Evolutionary conservation across 2,113 vertebrate species (phyloP), one percentile per base, ranked within the genome.

Genomic region (Montifringilla adamsi): DNA sequence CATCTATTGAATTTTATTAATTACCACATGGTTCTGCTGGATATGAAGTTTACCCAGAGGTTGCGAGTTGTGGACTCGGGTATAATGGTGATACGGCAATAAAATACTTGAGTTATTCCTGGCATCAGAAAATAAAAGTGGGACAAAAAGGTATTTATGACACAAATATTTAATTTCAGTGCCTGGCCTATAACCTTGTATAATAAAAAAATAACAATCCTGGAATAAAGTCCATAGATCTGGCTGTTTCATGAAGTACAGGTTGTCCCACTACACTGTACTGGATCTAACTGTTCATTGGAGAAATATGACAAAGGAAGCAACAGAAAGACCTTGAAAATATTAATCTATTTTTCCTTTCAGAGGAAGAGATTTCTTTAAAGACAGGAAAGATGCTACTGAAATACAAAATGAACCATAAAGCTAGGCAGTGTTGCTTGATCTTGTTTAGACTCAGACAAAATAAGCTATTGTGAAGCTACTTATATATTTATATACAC

Each of bases 131-230:
- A 91, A 89, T 33, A 64, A 87, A 91, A 79, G 33, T 27, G 43
- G 50, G 33, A 43, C 35, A 59, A 82, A 80, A 80, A 76, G 23
- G 7, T 58, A 66, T 62, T 58, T 35, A 88, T 66, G 49, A 53
- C 46, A 87, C 59, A 87, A 96, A 93, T 83, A 87, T 53, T 78
- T 94, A 55, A 75, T 87, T 75, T 87, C 55, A 50, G 30, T 43
- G 58, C 20, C 46, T 83, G 69, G 9, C 46, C 70, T 80, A 66
- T 62, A 85, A 66, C 70, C 41, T 39, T 87, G 26, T 31, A 39
- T 46, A 79, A 74, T 47, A 69, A 93, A 78, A 92, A 94, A 87
- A 59, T 31, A 84, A 7, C 9, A 66, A 19, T 22, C 33, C 41
- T 74, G 63, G 90, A 93, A 83, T 28, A 35, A 79, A 92, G 44